Evolutionary conservation across 1,140 invertebrate genomes (phyloP).

Genomic region (Ceratoteleas bidentatus): DNA sequence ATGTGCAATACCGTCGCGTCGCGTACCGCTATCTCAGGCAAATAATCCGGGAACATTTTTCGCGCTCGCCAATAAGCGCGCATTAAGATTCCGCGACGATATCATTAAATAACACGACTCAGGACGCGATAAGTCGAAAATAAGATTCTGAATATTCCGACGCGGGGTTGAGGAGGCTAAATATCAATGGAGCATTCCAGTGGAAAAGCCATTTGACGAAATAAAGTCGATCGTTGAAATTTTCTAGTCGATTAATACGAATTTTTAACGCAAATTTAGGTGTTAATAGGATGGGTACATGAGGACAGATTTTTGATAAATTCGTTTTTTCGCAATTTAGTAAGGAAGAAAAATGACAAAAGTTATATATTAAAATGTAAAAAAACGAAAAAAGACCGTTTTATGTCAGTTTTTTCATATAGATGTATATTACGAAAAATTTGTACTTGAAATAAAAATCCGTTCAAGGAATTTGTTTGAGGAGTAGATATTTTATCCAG

Average conservation of each 20-base stretch:
- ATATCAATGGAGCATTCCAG: constrained; percentile 18
- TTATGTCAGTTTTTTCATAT: too few species aligned
- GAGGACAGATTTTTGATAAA: too few species aligned
- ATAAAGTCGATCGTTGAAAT: constrained; percentile 17
- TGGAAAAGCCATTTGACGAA: constrained; percentile 25
- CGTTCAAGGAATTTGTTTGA: too few species aligned
- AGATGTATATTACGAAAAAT: too few species aligned
- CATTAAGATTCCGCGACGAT: constrained; percentile 15
- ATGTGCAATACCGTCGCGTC: neutral
- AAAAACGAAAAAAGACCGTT: too few species aligned
- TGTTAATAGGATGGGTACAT: too few species aligned
- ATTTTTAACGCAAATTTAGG: neutral
- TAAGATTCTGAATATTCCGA: constrained; percentile 10
- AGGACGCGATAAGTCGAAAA: constrained; percentile 6
- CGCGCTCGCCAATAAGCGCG: neutral
- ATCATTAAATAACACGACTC: constrained; percentile 17
- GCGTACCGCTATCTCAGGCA: neutral
- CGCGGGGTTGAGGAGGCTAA: constrained; percentile 9
- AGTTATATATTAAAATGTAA: too few species aligned
- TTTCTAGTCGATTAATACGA: neutral
- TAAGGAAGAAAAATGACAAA: too few species aligned
- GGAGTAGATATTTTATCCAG: too few species aligned
- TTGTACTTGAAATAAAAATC: too few species aligned
- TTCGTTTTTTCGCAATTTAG: too few species aligned
- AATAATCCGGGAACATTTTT: constrained; percentile 3